phyloP scores from a whole-genome alignment of 2,797 vertebrate genomes.

The Holocentrus rufus region DNA sequence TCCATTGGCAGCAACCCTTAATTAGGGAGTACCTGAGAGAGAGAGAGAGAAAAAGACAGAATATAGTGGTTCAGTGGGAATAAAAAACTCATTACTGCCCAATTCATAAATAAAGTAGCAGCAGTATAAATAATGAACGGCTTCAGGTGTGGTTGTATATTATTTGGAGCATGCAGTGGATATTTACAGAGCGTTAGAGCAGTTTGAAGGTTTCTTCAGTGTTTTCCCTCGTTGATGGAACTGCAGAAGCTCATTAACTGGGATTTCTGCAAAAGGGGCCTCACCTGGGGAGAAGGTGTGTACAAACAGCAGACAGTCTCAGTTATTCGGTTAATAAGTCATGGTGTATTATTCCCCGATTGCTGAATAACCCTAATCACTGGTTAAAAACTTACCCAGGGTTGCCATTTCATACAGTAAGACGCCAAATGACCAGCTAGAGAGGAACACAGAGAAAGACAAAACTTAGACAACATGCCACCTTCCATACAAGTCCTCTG shows the following conservation, averaged over 20 bases:
- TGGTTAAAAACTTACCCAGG: slow-evolving; percentile 83
- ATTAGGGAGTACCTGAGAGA: slow-evolving; percentile 86
- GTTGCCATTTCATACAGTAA: slow-evolving; percentile 94
- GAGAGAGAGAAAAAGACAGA: slow-evolving; percentile 9
- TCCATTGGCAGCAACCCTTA: slow-evolving; percentile 91
- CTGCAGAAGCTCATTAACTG: slow-evolving; percentile 85
- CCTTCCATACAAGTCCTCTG: not conserved
- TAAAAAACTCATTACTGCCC: not conserved
- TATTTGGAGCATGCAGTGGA: not conserved
- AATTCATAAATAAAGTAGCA: not conserved
- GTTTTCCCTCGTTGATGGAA: slow-evolving; percentile 88
- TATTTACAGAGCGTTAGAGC: slow-evolving; percentile 87
- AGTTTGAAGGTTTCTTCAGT: slow-evolving; percentile 88
- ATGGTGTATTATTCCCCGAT: not conserved
- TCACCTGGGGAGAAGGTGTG: slow-evolving; percentile 81
- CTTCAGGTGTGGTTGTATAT: not conserved
- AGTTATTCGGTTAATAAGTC: not conserved
- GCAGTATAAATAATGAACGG: not conserved
- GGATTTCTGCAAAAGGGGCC: slow-evolving; percentile 90
- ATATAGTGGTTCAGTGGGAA: not conserved
- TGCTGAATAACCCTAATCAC: not conserved
- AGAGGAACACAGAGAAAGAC: slow-evolving; percentile 59
- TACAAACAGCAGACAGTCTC: no score
- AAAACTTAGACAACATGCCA: slow-evolving; percentile 7
- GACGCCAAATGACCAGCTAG: slow-evolving; percentile 96